A percentile compares a stretch with the other conserved stretches of the same genome.
Conservation (phyloP, 2,888 invertebrate species). For the Incurvaria masculella region DNA sequence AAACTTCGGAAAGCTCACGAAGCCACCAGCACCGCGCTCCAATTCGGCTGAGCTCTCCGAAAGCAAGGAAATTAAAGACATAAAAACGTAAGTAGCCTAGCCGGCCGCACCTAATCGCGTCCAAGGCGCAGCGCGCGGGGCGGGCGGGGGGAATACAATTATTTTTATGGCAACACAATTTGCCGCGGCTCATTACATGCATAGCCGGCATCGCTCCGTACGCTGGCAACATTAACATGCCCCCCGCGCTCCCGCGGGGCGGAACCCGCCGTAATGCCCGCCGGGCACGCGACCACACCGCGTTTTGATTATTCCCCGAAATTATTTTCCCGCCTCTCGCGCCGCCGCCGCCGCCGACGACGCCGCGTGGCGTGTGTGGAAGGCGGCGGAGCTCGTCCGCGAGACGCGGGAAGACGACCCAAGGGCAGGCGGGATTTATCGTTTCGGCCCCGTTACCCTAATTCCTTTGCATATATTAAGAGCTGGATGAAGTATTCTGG, state of each 20-base stretch:
- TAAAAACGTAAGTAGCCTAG: too few relatives aligned
- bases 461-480: neutral
- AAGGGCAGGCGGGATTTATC: neutral
- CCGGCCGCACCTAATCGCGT: too few relatives aligned
- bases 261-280: conserved; percentile 40
- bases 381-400: conserved; percentile 11
- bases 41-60: too few relatives aligned
- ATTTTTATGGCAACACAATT: conserved; percentile 58
- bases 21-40: too few relatives aligned
- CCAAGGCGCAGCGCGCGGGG: conserved; percentile 1
- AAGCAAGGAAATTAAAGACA: too few relatives aligned
- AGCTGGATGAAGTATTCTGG: too few relatives aligned
- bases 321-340: conserved; percentile 56
- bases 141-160: conserved; percentile 46
- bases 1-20: too few relatives aligned
- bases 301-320: conserved; percentile 51
- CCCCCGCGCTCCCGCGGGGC: conserved; percentile 37
- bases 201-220: conserved; percentile 36
- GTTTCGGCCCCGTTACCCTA: neutral
- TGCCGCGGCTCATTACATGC: conserved; percentile 55
- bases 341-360: conserved; percentile 25
- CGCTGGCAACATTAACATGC: conserved; percentile 50
- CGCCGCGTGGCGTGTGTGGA: conserved; percentile 27
- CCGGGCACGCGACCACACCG: conserved; percentile 42
- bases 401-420: neutral